Base-by-base conservation (phyloP, 2,888 invertebrate species). In the Scaptodrosophila latifasciaeformis region DNA sequence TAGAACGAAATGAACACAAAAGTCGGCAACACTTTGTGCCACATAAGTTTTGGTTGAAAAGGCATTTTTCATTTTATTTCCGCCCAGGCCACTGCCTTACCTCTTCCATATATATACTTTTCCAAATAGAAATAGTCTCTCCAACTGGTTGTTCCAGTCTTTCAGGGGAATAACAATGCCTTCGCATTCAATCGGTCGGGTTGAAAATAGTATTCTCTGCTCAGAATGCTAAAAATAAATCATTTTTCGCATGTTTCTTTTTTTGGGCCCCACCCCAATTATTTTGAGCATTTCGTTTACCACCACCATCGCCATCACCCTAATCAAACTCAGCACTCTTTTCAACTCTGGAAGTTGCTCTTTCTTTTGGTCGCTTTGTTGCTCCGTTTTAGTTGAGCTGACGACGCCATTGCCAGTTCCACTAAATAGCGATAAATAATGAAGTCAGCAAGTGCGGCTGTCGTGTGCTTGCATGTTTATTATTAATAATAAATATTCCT, bases 401-500 rank as follows among this genome's bases (percentile, higher is more conserved):
- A 17, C 13, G 18, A 29, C 45, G 12, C 52, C 56, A 13, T 48
- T 37, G 21, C n/a, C 31, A 31, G 18, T 15, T 37, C 39, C 34
- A 46, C 62, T 74, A 59, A 71, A 71, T 74, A 70, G 70, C 77
- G 64, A 76, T 76, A 77, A 77, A 76, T 76, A 74, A 76, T 77
- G 68, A 76, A 76, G 77, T 70, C 75, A 75, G 75, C 74, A 71
- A 76, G 77, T 77, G 74, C 71, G 67, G 61, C 52, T 71, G 74
- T 74, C 76, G 54, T 67, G 62, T 47, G 21, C 76, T 76, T 63
- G 75, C 75, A 76, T 76, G 75, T 76, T 77, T 75, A 71, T 74
- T 71, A 76, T 75, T 76, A 77, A 76, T 76, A 76, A 76, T 77
- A 77, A 69, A 76, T 75, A 76, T 67, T 76, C 65, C 67, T 75